phyloP scores from a whole-genome alignment of 2,888 invertebrate genomes.

The Terebella lapidaria region DNA sequence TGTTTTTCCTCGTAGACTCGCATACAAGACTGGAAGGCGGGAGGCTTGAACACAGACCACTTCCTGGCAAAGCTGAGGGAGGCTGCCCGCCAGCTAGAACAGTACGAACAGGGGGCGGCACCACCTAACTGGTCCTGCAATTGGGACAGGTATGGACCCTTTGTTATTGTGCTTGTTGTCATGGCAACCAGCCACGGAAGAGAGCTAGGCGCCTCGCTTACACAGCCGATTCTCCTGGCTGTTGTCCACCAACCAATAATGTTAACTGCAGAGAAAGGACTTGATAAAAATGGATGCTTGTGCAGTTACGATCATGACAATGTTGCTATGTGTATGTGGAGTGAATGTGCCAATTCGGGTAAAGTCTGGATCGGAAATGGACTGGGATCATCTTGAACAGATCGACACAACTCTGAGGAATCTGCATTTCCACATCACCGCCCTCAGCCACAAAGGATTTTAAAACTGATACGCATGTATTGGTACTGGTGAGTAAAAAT shows the following conservation, averaged over 20 bases:
- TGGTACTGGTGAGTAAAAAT: too few relatives aligned
- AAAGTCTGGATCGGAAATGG: too few relatives aligned
- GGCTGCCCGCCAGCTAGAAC: constrained; percentile 61
- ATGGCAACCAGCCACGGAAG: not conserved
- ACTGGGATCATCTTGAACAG: too few relatives aligned
- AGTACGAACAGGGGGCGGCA: constrained; percentile 64
- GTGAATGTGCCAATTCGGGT: too few relatives aligned
- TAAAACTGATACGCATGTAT: too few relatives aligned
- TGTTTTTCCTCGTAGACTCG: constrained; percentile 59
- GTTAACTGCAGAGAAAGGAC: constrained; percentile 2
- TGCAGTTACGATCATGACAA: too few relatives aligned
- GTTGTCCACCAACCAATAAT: too few relatives aligned
- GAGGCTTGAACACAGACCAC: constrained; percentile 61
- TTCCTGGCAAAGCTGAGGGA: constrained; percentile 62
- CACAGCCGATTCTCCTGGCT: too few relatives aligned
- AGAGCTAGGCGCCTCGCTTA: not conserved
- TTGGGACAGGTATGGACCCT: constrained; percentile 66
- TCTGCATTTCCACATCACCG: too few relatives aligned
- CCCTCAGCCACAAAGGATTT: too few relatives aligned
- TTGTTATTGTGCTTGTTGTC: not conserved
- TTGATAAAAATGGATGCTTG: not conserved
- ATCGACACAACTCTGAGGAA: too few relatives aligned
- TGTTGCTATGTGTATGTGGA: too few relatives aligned
- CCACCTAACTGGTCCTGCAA: constrained; percentile 67
- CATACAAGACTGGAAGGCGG: constrained; percentile 62